phyloP scores from a whole-genome alignment of 2,888 invertebrate genomes.

The Cryptus armator region DNA sequence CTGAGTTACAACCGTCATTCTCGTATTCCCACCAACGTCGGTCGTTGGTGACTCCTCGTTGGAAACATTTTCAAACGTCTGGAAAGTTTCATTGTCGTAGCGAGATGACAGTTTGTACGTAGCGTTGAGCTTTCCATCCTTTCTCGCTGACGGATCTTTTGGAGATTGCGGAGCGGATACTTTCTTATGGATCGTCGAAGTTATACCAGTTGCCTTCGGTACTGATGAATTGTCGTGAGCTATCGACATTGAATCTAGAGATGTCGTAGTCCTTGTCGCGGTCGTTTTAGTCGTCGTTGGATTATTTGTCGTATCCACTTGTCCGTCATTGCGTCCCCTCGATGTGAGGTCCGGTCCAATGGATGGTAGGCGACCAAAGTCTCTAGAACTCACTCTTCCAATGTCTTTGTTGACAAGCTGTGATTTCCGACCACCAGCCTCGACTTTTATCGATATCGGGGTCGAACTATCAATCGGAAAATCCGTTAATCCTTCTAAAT shows the following conservation, averaged over 20 bases:
- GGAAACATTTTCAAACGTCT: background rate
- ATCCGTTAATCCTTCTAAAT: background rate
- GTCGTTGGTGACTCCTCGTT: background rate
- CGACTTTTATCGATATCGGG: background rate
- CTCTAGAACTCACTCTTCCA: background rate
- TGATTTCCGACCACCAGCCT: background rate
- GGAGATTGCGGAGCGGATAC: background rate
- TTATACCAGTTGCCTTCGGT: background rate
- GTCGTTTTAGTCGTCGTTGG: conserved; percentile 6
- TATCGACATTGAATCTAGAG: background rate
- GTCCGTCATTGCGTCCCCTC: background rate
- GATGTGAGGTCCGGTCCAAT: background rate
- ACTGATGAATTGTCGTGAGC: conserved; percentile 11
- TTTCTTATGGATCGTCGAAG: background rate
- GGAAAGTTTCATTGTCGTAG: background rate
- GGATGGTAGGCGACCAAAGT: background rate
- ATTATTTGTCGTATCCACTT: conserved; percentile 1
- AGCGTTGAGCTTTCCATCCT: background rate
- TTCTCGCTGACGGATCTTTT: background rate
- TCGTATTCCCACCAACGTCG: background rate
- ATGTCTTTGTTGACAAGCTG: background rate
- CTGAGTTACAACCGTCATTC: conserved; percentile 15
- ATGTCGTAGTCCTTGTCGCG: background rate
- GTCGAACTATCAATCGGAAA: background rate
- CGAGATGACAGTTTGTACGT: background rate